Conservation (phyloP, 2,113 vertebrate genomes). For the Platysteira castanea region DNA sequence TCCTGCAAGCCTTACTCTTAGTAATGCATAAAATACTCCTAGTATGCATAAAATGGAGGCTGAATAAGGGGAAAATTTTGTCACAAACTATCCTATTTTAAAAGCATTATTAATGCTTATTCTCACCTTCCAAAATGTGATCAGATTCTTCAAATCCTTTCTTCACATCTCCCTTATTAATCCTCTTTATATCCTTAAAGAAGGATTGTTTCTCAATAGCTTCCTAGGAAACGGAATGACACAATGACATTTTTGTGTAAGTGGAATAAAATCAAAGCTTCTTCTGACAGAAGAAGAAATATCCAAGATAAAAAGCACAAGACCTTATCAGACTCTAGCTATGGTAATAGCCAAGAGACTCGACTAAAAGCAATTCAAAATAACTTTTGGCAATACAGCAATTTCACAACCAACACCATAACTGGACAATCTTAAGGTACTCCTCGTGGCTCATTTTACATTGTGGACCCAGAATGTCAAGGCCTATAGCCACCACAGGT, state of each 20-base stretch:
- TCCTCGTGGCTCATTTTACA: neutral
- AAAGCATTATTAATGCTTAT: neutral
- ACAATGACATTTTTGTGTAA: neutral
- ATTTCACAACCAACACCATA: neutral
- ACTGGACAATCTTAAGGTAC: neutral
- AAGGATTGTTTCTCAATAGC: slow-evolving; percentile 90
- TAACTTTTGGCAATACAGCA: neutral
- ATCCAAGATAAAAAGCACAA: neutral
- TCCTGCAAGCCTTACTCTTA: neutral
- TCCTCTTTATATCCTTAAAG: slow-evolving; percentile 75
- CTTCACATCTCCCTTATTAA: slow-evolving; percentile 85
- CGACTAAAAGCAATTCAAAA: neutral
- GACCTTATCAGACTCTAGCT: neutral
- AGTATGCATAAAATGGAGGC: neutral
- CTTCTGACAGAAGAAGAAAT: neutral
- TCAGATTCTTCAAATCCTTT: slow-evolving; percentile 89
- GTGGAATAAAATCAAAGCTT: neutral
- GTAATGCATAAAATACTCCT: no score
- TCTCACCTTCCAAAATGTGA: slow-evolving; percentile 85
- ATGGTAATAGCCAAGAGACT: neutral
- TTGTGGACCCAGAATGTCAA: neutral
- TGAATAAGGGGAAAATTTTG: no score
- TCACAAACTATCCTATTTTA: neutral
- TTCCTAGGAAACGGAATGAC: slow-evolving; percentile 74
- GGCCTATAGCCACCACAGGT: neutral